A percentile compares a stretch with the other conserved stretches of the same genome.
Conservation (phyloP, 2,888 invertebrate genomes). For the Hipparchia semele region DNA sequence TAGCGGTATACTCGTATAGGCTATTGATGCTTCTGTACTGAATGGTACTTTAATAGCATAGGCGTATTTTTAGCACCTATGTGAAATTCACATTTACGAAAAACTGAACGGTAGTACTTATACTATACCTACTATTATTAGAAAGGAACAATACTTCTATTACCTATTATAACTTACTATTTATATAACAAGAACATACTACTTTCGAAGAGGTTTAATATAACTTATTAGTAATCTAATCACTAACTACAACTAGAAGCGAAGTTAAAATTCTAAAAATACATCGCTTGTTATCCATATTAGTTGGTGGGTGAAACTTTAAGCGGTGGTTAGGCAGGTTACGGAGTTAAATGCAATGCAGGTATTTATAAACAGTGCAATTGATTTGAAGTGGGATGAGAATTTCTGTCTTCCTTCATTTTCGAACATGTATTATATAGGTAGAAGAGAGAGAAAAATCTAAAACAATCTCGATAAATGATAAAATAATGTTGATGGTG, state of each 20-base stretch:
- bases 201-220: background rate
- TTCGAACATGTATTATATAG: slow-evolving; percentile 19
- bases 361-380: slow-evolving; percentile 35
- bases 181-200: background rate
- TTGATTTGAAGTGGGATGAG: slow-evolving; percentile 25
- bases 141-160: too few species aligned
- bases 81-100: too few species aligned
- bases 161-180: too few species aligned
- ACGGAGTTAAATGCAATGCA: slow-evolving; percentile 29
- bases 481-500: slow-evolving; percentile 1
- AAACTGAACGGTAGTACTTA: too few species aligned
- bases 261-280: slow-evolving; percentile 8
- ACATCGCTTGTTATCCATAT: slow-evolving; percentile 16
- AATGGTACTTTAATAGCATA: too few species aligned
- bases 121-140: too few species aligned
- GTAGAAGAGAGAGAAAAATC: slow-evolving; percentile 6
- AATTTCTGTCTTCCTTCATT: slow-evolving; percentile 36
- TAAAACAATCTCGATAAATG: slow-evolving; percentile 1
- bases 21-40: too few species aligned
- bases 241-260: slow-evolving; percentile 5
- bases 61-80: too few species aligned
- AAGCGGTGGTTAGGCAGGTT: slow-evolving; percentile 28
- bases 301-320: slow-evolving; percentile 19
- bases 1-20: too few species aligned
- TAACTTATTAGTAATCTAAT: background rate